Evolutionary conservation across 1,140 invertebrate genomes (phyloP).

Genomic region (Drosophila lacteicornis): DNA sequence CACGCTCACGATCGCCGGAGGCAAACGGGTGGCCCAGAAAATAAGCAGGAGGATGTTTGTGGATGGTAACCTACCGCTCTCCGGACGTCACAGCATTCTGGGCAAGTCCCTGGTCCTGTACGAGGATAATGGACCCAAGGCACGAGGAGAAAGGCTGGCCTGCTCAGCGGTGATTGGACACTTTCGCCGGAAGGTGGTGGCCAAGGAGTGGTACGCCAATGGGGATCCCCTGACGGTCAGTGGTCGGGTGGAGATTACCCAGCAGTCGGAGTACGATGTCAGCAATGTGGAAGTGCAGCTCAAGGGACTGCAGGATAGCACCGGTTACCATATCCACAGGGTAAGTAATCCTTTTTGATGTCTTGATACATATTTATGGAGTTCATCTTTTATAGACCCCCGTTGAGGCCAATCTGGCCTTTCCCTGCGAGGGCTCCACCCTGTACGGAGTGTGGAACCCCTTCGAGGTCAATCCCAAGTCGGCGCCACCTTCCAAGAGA

Average conservation of each 20-base stretch:
- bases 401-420: constrained; percentile 92
- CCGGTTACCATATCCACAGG: constrained; percentile 93
- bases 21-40: constrained; percentile 87
- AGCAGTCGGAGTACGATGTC: constrained; percentile 93
- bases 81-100: constrained; percentile 90
- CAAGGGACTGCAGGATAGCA: constrained; percentile 89
- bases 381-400: constrained; percentile 87
- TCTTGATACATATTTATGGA: not conserved
- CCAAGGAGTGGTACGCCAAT: constrained; percentile 94
- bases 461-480: constrained; percentile 87
- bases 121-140: constrained; percentile 94
- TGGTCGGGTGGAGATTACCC: constrained; percentile 92
- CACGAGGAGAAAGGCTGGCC: constrained; percentile 93
- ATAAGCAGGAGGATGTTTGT: constrained; percentile 92
- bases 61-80: constrained; percentile 91
- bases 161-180: constrained; percentile 93
- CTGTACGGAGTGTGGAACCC: constrained; percentile 95
- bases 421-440: constrained; percentile 93
- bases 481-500: constrained; percentile 87
- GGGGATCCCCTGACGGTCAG: constrained; percentile 87
- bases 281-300: constrained; percentile 92
- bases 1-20: constrained; percentile 90
- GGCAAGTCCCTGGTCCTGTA: constrained; percentile 95
- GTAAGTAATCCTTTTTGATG: constrained; percentile 85
- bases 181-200: constrained; percentile 93